A percentile compares a stretch with the other conserved stretches of the same genome.
Conservation (phyloP, 2,113 vertebrate genomes). For the Myrmophylax atrothorax region DNA sequence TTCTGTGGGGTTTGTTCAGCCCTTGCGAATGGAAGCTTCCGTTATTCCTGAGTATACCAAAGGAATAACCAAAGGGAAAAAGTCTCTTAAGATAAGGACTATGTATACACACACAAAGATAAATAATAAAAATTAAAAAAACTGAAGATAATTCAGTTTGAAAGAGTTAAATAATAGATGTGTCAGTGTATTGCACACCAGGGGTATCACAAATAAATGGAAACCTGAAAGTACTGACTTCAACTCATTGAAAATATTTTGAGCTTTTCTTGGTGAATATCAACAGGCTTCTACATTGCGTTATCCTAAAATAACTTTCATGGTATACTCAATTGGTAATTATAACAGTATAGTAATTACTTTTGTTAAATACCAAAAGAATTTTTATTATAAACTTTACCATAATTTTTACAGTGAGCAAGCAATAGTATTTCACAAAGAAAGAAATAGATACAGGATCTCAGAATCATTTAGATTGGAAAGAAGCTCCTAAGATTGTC, state of each 20-base stretch:
- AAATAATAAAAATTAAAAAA: not conserved
- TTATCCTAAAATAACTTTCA: not conserved
- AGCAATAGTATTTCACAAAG: not conserved
- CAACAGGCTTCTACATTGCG: not conserved
- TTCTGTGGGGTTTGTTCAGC: constrained; percentile 42
- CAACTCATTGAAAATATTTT: not conserved
- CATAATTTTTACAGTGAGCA: not conserved
- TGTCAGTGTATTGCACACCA: not conserved
- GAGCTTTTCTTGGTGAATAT: not conserved
- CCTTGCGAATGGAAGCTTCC: constrained; percentile 34
- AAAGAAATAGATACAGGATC: not conserved
- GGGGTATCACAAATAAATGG: not conserved
- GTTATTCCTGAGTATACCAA: constrained; percentile 16
- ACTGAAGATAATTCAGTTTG: not conserved
- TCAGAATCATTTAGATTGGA: not conserved
- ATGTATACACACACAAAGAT: not conserved
- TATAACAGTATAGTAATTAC: not conserved
- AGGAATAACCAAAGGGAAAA: not conserved
- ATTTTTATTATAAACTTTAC: not conserved
- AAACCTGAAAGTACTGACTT: not conserved
- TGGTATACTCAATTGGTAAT: not conserved
- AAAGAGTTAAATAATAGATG: not conserved
- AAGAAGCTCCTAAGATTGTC: not conserved
- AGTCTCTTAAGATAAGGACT: not conserved
- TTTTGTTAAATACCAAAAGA: not conserved